Evolutionary conservation across 2,113 vertebrate species (phyloP).

Genomic region (Dolichotis patagonum): DNA sequence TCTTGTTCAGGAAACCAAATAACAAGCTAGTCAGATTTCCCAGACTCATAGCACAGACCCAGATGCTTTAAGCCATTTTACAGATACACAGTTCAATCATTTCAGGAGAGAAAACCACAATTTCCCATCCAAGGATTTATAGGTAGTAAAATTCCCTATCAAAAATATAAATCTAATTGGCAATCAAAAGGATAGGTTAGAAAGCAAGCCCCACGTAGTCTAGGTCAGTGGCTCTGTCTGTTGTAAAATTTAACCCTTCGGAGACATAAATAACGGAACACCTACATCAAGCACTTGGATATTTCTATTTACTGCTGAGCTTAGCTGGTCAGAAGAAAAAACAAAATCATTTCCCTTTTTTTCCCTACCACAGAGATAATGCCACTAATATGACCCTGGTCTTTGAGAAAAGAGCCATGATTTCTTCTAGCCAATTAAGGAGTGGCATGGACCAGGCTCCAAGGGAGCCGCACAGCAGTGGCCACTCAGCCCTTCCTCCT

Average conservation of each 20-base stretch:
- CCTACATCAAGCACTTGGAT: constrained; percentile 53
- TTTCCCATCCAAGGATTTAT: constrained; percentile 63
- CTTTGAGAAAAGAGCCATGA: constrained; percentile 62
- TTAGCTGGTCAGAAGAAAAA: background rate
- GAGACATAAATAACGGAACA: constrained; percentile 54
- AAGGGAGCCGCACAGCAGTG: constrained; percentile 31
- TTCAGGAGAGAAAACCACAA: constrained; percentile 43
- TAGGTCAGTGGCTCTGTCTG: background rate
- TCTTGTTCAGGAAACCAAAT: constrained; percentile 53
- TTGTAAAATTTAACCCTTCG: constrained; percentile 68
- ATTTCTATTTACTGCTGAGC: constrained; percentile 59
- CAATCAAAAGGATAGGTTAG: constrained; percentile 34
- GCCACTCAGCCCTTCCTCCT: constrained; percentile 49
- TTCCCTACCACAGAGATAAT: constrained; percentile 40
- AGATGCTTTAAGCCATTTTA: constrained; percentile 56
- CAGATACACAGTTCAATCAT: constrained; percentile 35
- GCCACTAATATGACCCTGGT: constrained; percentile 63
- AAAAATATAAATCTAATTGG: constrained; percentile 35
- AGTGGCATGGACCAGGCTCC: constrained; percentile 73
- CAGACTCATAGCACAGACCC: background rate
- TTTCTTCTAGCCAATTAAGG: constrained; percentile 78
- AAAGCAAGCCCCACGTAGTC: constrained; percentile 33
- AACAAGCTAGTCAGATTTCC: background rate
- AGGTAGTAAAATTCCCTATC: background rate
- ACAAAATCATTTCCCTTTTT: background rate